phyloP scores from a whole-genome alignment of 2,797 vertebrate genomes.

The Furcifer pardalis region DNA sequence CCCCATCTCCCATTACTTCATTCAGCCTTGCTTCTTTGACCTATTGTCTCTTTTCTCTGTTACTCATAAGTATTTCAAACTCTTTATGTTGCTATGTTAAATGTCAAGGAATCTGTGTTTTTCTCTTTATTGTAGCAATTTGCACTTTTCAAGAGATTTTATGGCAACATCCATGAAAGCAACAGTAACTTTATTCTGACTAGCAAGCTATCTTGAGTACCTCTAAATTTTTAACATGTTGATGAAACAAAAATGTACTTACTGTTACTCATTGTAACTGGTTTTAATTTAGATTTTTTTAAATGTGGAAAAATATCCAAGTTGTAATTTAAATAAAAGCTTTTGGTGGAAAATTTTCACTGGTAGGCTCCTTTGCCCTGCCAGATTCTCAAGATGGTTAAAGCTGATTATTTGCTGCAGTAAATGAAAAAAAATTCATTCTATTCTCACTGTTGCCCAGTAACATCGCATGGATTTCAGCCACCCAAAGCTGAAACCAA shows the following conservation, averaged over 20 bases:
- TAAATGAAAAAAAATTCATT: background rate
- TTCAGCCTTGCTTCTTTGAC: constrained; percentile 18
- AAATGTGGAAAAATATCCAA: background rate
- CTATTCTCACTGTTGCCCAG: background rate
- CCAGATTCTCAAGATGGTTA: background rate
- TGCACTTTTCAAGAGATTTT: background rate
- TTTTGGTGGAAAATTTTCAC: background rate
- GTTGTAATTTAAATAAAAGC: constrained; percentile 19
- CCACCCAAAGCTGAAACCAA: too few species aligned
- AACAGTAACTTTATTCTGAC: constrained; percentile 8
- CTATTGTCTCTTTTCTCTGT: constrained; percentile 31
- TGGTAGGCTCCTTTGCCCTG: background rate
- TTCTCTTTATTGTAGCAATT: constrained; percentile 5
- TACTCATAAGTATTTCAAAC: constrained; percentile 43
- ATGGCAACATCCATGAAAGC: background rate
- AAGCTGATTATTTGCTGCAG: background rate
- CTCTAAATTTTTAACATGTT: background rate
- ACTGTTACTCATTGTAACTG: background rate
- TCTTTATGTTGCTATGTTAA: constrained; percentile 53
- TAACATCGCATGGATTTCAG: too few species aligned
- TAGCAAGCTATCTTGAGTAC: background rate
- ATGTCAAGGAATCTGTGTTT: constrained; percentile 59
- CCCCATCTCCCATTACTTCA: background rate
- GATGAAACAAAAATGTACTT: background rate
- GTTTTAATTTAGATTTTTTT: constrained; percentile 1